A percentile compares a stretch with the other conserved stretches of the same genome.
Conservation (phyloP, 2,797 vertebrate genomes). For the Chelonia mydas region DNA sequence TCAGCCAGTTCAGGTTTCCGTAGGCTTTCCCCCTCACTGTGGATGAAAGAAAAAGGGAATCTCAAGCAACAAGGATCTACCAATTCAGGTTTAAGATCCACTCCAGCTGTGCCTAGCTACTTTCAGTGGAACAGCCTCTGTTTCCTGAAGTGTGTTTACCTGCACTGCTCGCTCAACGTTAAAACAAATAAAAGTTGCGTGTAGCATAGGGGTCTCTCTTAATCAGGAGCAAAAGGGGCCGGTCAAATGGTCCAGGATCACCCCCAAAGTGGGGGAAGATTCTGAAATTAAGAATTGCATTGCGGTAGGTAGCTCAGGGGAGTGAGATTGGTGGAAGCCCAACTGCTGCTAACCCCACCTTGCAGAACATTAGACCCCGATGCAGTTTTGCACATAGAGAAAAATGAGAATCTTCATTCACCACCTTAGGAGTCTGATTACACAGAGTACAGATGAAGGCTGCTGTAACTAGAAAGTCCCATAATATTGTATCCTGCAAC, state of each 20-base stretch:
- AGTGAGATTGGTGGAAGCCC: not conserved
- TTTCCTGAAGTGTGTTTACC: not conserved
- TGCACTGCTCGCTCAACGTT: not conserved
- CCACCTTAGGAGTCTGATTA: not conserved
- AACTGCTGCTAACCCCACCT: conserved; percentile 37
- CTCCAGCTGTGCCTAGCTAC: not conserved
- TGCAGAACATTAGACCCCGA: not conserved
- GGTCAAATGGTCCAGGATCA: not conserved
- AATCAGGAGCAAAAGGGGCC: rapidly evolving
- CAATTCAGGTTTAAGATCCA: not conserved
- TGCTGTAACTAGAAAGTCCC: not conserved
- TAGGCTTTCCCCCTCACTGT: rapidly evolving
- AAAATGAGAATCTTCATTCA: not conserved
- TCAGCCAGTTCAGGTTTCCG: rapidly evolving
- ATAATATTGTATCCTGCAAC: not conserved
- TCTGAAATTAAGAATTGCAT: not conserved
- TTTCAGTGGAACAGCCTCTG: not conserved
- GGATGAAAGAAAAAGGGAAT: not conserved
- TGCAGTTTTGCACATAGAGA: conserved; percentile 1
- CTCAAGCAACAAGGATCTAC: not conserved
- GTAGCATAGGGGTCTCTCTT: rapidly evolving
- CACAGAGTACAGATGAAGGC: not conserved
- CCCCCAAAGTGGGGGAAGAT: not conserved
- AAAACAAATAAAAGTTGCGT: not conserved
- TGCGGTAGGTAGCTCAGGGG: not conserved